phyloP scores from a whole-genome alignment of 2,888 invertebrate species.

The Hartigia nigra region DNA sequence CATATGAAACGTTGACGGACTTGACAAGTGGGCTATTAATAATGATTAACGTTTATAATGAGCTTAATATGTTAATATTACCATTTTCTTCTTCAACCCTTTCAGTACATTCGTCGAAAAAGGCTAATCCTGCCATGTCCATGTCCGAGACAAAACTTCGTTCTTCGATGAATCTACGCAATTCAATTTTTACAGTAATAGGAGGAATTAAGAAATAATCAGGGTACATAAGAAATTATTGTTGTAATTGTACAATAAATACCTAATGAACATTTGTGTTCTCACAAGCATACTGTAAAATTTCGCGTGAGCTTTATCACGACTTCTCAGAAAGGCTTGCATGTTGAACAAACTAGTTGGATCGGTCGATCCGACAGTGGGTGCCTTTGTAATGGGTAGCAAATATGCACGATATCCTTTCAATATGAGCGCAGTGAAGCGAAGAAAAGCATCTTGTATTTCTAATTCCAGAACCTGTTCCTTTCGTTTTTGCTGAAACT shows the following conservation, averaged over 20 bases:
- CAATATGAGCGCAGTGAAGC: slow-evolving; percentile 93
- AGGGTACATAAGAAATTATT: slow-evolving; percentile 13
- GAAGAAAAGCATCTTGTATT: slow-evolving; percentile 96
- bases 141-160: slow-evolving; percentile 98
- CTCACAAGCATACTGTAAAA: slow-evolving; percentile 91
- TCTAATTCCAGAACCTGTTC: slow-evolving; percentile 89
- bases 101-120: slow-evolving; percentile 97
- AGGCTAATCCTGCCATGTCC: slow-evolving; percentile 89
- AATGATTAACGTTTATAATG: not conserved
- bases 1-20: not conserved
- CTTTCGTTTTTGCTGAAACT: slow-evolving; percentile 60
- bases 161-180: slow-evolving; percentile 92
- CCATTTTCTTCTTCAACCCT: slow-evolving; percentile 70
- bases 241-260: not conserved
- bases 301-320: slow-evolving; percentile 89
- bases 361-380: slow-evolving; percentile 94
- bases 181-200: slow-evolving; percentile 11
- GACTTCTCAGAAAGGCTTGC: slow-evolving; percentile 86
- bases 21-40: not conserved
- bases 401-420: slow-evolving; percentile 90
- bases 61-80: slow-evolving; percentile 27
- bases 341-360: slow-evolving; percentile 95
- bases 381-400: slow-evolving; percentile 93
- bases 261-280: slow-evolving; percentile 93
- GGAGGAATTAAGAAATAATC: slow-evolving; percentile 9